Percentiles rank a stretch among this genome's conserved stretches.
phyloP scores from a whole-genome alignment of 2,888 invertebrate genomes.

The Baccha elongata region DNA sequence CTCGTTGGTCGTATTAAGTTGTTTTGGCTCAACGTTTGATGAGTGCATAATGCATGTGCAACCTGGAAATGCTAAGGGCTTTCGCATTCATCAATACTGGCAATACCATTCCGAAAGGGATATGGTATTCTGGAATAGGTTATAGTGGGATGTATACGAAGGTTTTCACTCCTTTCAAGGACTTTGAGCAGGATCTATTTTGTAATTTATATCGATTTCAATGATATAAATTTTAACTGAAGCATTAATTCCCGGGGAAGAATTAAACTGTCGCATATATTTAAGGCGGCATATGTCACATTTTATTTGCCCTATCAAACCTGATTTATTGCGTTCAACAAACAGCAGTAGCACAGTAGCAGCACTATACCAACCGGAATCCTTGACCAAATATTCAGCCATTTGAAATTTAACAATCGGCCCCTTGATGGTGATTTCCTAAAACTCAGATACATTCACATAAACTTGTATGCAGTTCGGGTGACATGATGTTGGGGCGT shows the following conservation, averaged over 20 bases:
- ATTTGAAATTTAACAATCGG: slow-evolving; percentile 72
- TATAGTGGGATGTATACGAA: slow-evolving; percentile 24
- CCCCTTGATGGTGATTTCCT: slow-evolving; percentile 73
- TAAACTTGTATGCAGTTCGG: slow-evolving; percentile 27
- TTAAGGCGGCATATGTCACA: slow-evolving; percentile 76
- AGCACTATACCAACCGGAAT: slow-evolving; percentile 37
- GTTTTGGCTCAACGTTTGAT: slow-evolving; percentile 23
- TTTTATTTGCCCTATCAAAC: slow-evolving; percentile 76
- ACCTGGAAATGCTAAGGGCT: slow-evolving; percentile 33
- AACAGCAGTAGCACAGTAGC: slow-evolving; percentile 58
- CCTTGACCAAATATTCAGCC: slow-evolving; percentile 61
- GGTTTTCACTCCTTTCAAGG: slow-evolving; percentile 42
- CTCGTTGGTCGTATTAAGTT: slow-evolving; percentile 65
- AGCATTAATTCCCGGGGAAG: slow-evolving; percentile 74
- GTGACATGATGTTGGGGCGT: slow-evolving; percentile 27
- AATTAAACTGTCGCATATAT: slow-evolving; percentile 77
- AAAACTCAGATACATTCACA: slow-evolving; percentile 52
- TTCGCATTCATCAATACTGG: slow-evolving; percentile 68
- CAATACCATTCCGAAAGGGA: slow-evolving; percentile 53
- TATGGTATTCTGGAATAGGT: too few species aligned
- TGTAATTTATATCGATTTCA: slow-evolving; percentile 74
- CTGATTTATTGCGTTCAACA: slow-evolving; percentile 74
- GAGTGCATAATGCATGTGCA: background rate
- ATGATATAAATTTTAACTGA: slow-evolving; percentile 72
- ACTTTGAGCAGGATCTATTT: slow-evolving; percentile 53